Percentiles rank a stretch among this genome's conserved stretches.
Evolutionary conservation across 2,888 invertebrate genomes (phyloP).

Genomic region (Eucera pruinosa): DNA sequence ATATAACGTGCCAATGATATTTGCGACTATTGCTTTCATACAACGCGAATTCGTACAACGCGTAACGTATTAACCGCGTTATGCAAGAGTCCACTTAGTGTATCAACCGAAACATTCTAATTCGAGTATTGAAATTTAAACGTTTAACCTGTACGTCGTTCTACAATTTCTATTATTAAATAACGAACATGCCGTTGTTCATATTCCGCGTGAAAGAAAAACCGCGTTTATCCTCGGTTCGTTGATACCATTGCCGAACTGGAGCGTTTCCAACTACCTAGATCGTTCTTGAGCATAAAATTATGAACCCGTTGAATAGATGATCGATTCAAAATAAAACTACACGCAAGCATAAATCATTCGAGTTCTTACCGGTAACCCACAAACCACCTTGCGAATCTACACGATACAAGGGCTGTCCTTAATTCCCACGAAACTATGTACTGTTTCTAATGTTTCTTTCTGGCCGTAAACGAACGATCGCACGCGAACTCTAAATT

Average conservation of each 20-base stretch:
- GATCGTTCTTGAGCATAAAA: conserved; percentile 25
- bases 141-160: no score
- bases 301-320: conserved; percentile 25
- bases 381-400: not conserved
- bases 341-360: conserved; percentile 16
- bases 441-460: not conserved
- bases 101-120: no score
- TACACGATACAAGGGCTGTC: not conserved
- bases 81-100: no score
- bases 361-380: not conserved
- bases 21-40: no score
- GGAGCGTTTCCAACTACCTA: conserved; percentile 36
- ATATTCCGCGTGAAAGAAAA: conserved; percentile 14
- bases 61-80: no score
- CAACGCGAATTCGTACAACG: no score
- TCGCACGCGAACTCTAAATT: conserved; percentile 11
- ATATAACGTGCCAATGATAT: no score
- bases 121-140: no score
- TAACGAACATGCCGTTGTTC: no score
- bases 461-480: not conserved
- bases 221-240: conserved; percentile 20
- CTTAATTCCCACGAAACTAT: conserved; percentile 26
- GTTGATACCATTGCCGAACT: conserved; percentile 40
- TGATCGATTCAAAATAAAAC: conserved; percentile 28
- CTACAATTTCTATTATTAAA: no score